phyloP scores from a whole-genome alignment of 2,797 vertebrate genomes.

The Echiichthys vipera region DNA sequence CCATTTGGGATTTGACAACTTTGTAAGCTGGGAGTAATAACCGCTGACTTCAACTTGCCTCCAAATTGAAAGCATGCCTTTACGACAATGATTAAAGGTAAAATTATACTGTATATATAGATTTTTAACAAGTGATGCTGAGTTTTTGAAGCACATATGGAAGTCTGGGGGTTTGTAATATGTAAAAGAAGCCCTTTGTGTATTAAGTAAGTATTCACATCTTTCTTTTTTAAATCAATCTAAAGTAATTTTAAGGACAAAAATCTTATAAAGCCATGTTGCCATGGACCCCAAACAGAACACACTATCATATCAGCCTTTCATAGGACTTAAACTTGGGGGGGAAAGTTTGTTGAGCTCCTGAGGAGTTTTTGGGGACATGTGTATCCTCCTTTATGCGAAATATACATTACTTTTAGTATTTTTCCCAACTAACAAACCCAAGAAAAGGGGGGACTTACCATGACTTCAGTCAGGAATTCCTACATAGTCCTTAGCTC shows the following conservation, averaged over 20 bases:
- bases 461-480: slow-evolving; percentile 82
- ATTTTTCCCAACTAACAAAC: slow-evolving; percentile 10
- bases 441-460: slow-evolving; percentile 64
- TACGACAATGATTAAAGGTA: slow-evolving; percentile 4
- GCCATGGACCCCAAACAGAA: neutral
- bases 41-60: slow-evolving; percentile 21
- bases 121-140: neutral
- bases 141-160: no score
- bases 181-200: neutral
- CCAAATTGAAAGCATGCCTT: slow-evolving; percentile 10
- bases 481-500: slow-evolving; percentile 77
- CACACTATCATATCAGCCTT: neutral
- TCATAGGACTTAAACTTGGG: neutral
- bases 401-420: neutral
- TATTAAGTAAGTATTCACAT: neutral
- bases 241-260: neutral
- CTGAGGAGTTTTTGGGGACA: neutral
- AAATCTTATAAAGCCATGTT: slow-evolving; percentile 3
- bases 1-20: slow-evolving; percentile 29
- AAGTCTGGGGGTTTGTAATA: neutral
- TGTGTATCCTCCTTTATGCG: neutral
- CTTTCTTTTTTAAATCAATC: no score
- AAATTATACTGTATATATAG: neutral
- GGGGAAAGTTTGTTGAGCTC: neutral
- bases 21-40: neutral